Conservation (phyloP, 2,888 invertebrate genomes). For the Lasioglossum lativentre region DNA sequence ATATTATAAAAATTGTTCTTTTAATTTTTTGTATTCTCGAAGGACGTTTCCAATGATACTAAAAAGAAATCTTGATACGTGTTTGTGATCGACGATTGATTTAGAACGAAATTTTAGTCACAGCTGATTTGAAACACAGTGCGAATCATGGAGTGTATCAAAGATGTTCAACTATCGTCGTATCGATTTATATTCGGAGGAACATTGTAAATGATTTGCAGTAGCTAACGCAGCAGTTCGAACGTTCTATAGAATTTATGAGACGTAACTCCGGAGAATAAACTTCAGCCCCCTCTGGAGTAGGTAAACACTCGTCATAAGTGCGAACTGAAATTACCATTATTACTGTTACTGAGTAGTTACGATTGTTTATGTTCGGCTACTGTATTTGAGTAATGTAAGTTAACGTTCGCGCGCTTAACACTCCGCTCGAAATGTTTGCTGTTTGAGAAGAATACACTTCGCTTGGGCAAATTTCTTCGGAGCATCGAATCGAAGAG, state of each 20-base stretch:
- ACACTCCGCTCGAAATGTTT: not conserved
- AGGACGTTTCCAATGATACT: too few species aligned
- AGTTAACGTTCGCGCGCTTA: not conserved
- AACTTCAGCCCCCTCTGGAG: constrained; percentile 7
- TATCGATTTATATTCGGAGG: not conserved
- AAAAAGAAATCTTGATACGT: too few species aligned
- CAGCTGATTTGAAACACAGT: not conserved
- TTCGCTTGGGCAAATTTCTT: not conserved
- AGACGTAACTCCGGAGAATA: constrained; percentile 5
- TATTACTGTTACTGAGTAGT: constrained; percentile 12
- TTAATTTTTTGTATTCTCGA: too few species aligned
- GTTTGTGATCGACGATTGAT: too few species aligned
- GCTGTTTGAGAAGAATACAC: not conserved
- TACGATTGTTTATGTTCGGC: constrained; percentile 20
- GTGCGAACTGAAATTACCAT: constrained; percentile 17
- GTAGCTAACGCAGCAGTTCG: not conserved
- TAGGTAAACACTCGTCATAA: constrained; percentile 17
- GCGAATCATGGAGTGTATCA: not conserved
- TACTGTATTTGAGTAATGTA: not conserved
- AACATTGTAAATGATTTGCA: not conserved
- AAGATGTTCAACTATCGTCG: not conserved
- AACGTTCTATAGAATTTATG: constrained; percentile 4
- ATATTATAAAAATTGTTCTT: too few species aligned
- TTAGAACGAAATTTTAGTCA: not conserved
- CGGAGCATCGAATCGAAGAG: not conserved